phyloP scores from a whole-genome alignment of 2,888 invertebrate species.

The Meteorus cinctellus region DNA sequence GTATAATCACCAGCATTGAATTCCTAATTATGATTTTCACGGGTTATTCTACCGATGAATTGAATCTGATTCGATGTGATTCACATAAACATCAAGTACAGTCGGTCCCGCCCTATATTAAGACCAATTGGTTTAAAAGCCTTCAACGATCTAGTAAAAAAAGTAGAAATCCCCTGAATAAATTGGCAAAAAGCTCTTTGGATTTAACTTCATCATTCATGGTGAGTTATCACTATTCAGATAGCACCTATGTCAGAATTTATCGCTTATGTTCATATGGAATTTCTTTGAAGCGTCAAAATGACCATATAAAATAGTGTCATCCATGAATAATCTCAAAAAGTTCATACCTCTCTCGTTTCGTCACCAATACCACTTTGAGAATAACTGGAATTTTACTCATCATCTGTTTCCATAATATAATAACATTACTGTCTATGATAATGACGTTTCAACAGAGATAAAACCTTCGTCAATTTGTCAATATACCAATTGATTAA shows the following conservation, averaged over 20 bases:
- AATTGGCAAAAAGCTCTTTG: constrained; percentile 76
- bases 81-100: constrained; percentile 58
- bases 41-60: constrained; percentile 66
- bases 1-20: constrained; percentile 20
- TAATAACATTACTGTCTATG: constrained; percentile 24
- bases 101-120: constrained; percentile 68
- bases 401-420: constrained; percentile 28
- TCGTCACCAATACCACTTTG: not conserved
- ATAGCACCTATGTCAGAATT: no score
- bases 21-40: constrained; percentile 66
- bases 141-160: constrained; percentile 78
- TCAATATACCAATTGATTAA: not conserved
- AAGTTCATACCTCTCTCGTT: not conserved
- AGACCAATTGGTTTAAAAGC: constrained; percentile 88
- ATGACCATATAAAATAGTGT: no score
- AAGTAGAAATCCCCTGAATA: constrained; percentile 61
- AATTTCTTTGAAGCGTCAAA: no score
- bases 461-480: not conserved
- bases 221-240: constrained; percentile 73
- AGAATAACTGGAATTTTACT: not conserved
- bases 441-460: constrained; percentile 23
- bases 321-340: not conserved
- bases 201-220: constrained; percentile 77
- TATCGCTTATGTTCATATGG: no score
- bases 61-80: constrained; percentile 63